Conservation (phyloP, 2,888 invertebrate species). For the Mystacides longicornis region DNA sequence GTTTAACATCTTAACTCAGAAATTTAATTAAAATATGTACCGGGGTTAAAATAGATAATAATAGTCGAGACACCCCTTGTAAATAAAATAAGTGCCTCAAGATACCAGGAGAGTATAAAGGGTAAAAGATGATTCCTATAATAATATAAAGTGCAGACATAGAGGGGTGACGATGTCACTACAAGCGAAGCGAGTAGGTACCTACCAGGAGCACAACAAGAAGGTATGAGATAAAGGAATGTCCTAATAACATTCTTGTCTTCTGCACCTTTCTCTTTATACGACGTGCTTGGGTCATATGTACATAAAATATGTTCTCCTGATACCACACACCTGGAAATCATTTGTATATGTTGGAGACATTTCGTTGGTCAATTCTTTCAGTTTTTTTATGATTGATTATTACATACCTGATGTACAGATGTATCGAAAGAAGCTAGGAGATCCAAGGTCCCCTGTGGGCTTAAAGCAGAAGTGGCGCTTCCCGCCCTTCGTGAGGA, state of each 20-base stretch:
- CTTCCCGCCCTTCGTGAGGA: conserved; percentile 32
- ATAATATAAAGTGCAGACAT: neutral
- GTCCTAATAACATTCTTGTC: conserved; percentile 24
- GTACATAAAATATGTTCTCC: conserved; percentile 19
- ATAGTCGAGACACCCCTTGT: neutral
- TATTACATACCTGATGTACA: conserved; percentile 54
- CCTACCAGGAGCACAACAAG: neutral
- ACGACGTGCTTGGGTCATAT: conserved; percentile 15
- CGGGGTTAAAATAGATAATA: no score
- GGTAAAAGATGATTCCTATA: conserved; percentile 3
- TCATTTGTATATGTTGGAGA: neutral
- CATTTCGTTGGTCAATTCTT: no score
- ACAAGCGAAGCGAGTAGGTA: neutral
- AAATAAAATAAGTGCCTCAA: neutral
- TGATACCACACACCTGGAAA: neutral
- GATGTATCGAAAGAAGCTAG: conserved; percentile 68
- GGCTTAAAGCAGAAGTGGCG: conserved; percentile 39
- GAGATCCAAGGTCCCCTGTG: conserved; percentile 38
- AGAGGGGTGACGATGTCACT: neutral
- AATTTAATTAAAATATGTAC: neutral
- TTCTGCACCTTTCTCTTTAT: conserved; percentile 16
- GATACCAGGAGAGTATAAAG: conserved; percentile 2
- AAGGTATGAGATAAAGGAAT: conserved; percentile 16
- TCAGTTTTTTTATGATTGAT: neutral
- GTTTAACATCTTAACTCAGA: no score